Percentiles rank a stretch among this genome's conserved stretches.
phyloP scores from a whole-genome alignment of 2,113 vertebrate species.

The Xenopus laevis region DNA sequence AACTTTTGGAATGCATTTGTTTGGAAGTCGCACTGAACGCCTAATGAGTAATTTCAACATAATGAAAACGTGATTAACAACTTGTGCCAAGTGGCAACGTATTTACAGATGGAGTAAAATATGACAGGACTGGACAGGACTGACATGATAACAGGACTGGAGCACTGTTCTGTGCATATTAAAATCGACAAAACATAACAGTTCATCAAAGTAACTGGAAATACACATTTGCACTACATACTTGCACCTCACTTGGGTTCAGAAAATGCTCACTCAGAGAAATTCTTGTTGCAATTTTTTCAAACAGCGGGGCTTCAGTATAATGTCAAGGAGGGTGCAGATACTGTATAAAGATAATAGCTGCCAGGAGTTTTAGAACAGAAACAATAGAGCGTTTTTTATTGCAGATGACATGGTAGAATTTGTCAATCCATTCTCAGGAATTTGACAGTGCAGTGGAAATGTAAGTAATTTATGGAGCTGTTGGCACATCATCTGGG shows the following conservation, averaged over 20 bases:
- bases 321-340: background rate
- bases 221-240: too few species aligned
- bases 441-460: background rate
- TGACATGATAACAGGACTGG: background rate
- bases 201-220: background rate
- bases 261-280: too few species aligned
- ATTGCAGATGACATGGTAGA: background rate
- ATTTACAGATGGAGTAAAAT: too few species aligned
- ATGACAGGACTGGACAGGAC: too few species aligned
- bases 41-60: conserved; percentile 36
- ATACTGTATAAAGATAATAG: conserved; percentile 6
- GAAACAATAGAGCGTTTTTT: background rate
- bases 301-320: background rate
- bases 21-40: conserved; percentile 29
- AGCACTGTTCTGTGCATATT: conserved; percentile 34
- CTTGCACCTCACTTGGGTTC: background rate
- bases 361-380: background rate
- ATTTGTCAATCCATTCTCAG: conserved; percentile 1
- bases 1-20: conserved; percentile 30
- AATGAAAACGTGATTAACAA: conserved; percentile 32
- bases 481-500: background rate
- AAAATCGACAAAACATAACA: background rate
- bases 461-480: conserved; percentile 1
- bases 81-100: conserved; percentile 3
- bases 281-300: background rate